A percentile compares a stretch with the other conserved stretches of the same genome.
These are phyloP conservation scores for Netelia melanura DNA, from an alignment of 2,888 invertebrate genomes.

Conservation along the genomic window DNA sequence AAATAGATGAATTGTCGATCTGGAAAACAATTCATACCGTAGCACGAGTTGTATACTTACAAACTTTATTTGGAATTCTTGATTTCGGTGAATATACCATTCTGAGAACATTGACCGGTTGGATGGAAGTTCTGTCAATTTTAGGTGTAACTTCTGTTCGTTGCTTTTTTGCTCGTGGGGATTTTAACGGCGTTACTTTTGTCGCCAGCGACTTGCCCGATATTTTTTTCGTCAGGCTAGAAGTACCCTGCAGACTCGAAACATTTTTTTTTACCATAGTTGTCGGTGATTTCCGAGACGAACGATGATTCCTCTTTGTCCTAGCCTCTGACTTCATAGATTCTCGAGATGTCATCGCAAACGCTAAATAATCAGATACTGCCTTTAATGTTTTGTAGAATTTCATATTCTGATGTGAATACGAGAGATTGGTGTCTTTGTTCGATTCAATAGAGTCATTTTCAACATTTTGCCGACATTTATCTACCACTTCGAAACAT, in stretches of 20 bases:
- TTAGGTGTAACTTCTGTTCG: neutral
- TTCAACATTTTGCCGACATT: neutral
- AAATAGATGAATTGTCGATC: neutral
- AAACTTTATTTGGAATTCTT: constrained; percentile 9
- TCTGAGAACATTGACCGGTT: constrained; percentile 21
- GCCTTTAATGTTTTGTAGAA: constrained; percentile 27
- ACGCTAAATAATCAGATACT: neutral
- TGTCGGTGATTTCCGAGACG: neutral
- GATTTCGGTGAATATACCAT: constrained; percentile 16
- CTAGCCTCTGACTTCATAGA: neutral
- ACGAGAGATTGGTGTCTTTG: neutral
- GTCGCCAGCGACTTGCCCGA: constrained; percentile 14
- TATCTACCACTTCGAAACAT: constrained; percentile 15
- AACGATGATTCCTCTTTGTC: neutral
- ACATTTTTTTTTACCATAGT: neutral
- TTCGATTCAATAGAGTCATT: neutral
- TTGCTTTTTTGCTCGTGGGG: too few relatives aligned
- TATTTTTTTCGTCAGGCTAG: neutral
- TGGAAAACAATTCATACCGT: neutral
- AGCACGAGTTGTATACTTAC: neutral
- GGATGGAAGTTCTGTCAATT: constrained; percentile 27
- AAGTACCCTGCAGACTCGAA: neutral
- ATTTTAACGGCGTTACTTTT: neutral
- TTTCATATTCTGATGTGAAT: neutral
- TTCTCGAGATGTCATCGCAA: neutral